Percentiles rank a stretch among this genome's conserved stretches.
phyloP scores from a whole-genome alignment of 2,888 invertebrate species.

The Hermaeophaga mercurialis region DNA sequence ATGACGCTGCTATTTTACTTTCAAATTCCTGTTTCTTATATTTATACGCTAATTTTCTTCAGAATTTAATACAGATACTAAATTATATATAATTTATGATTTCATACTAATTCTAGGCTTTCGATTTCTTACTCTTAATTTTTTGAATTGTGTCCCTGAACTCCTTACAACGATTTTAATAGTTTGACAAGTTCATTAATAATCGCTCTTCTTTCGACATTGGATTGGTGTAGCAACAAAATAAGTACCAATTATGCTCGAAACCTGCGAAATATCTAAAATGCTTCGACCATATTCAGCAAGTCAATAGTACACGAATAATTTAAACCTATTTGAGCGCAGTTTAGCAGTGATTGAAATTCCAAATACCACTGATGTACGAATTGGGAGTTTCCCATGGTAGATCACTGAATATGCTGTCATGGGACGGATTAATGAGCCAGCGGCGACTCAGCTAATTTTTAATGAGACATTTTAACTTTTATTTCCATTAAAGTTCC shows the following conservation, averaged over 20 bases:
- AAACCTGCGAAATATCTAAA: conserved; percentile 13
- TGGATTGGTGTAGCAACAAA: conserved; percentile 8
- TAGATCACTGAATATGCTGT: conserved; percentile 30
- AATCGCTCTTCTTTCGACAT: conserved; percentile 1
- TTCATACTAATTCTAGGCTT: too few relatives aligned
- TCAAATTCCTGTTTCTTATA: too few relatives aligned
- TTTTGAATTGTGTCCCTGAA: too few relatives aligned
- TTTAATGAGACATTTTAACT: too few relatives aligned
- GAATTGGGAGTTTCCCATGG: conserved; percentile 26
- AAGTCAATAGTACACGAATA: conserved; percentile 12
- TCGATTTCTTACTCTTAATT: too few relatives aligned
- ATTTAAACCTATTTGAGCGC: conserved; percentile 15
- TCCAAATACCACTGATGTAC: conserved; percentile 21
- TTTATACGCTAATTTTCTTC: too few relatives aligned
- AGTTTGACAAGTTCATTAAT: conserved; percentile 3
- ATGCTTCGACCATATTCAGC: conserved; percentile 13
- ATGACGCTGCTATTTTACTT: too few relatives aligned
- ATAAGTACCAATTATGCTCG: conserved; percentile 19
- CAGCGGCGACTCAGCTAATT: too few relatives aligned
- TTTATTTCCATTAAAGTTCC: too few relatives aligned
- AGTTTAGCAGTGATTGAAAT: conserved; percentile 21
- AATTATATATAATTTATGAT: too few relatives aligned
- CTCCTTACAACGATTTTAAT: too few relatives aligned
- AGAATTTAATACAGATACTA: too few relatives aligned
- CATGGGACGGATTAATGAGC: conserved; percentile 35